Evolutionary conservation across 1,140 invertebrate species (phyloP), one percentile per base, ranked within the genome.

Genomic region (Zaprionus camerounensis): DNA sequence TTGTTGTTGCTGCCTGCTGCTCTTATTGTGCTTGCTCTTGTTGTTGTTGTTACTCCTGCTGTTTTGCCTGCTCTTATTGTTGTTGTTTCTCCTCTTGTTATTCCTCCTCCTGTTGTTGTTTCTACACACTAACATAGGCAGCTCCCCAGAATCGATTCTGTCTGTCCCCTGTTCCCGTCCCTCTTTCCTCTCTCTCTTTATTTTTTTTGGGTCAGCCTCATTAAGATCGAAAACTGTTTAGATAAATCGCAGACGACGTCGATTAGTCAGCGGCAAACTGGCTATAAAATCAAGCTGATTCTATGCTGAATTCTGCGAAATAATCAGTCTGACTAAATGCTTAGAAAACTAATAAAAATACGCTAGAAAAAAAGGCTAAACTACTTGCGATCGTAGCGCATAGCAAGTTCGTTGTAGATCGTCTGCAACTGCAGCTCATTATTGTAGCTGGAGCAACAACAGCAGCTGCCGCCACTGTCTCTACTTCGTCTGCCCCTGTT

Each of bases 21-120:
- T n/a, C 15, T 41, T n/a, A 2, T 41, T n/a, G 5, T 6, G n/a
- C 2, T 15, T 7, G 5, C 38, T n/a, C 5, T 7, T 41, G 15
- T 15, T 41, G 15, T 41, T 41, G 13, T 41, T 41, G 13, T n/a
- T n/a, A n/a, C 15, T 41, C 2, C 38, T 41, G 1, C 38, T 13
- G 3, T 15, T 41, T 6, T 28, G 28, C 28, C 41, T 80, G 64
- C 72, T 75, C 61, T 61, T 81, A 56, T 61, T 65, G 69, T 69
- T 75, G 69, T 76, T 76, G 53, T 71, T 59, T 75, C 57, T 17
- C 4, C 38, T 64, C 64, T 82, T 79, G 77, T 83, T 84, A 73
- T 70, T 80, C 67, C 72, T 75, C 61, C 68, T 82, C 61, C 64
- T 65, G 74, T 69, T 75, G 69, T 76, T 76, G 41, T 75, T 59